Conservation (phyloP, 1,140 invertebrate species). For the Drosophila seguyi region DNA sequence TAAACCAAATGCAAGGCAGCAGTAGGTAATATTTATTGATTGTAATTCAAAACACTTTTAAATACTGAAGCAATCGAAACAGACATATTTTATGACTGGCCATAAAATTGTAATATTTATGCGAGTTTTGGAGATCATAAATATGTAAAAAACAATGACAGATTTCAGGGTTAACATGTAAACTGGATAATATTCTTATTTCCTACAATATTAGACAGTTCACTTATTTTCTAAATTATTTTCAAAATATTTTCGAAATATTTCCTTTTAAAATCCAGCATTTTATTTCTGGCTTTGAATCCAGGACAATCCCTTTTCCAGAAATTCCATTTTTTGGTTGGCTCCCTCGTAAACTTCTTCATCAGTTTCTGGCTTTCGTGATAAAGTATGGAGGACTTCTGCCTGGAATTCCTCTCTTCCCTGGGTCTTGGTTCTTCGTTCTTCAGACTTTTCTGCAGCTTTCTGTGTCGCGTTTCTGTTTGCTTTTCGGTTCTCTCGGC, state of each 20-base stretch:
- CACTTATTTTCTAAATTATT: too few relatives aligned
- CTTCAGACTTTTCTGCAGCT: constrained; percentile 11
- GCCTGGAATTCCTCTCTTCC: background rate
- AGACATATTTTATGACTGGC: constrained; percentile 9
- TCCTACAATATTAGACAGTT: too few relatives aligned
- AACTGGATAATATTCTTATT: background rate
- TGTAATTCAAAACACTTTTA: constrained; percentile 7
- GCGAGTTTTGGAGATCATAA: background rate
- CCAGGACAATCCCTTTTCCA: background rate
- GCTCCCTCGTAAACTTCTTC: background rate
- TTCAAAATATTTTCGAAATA: too few relatives aligned
- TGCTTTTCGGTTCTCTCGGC: constrained; percentile 8
- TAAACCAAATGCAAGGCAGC: background rate
- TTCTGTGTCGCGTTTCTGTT: constrained; percentile 19
- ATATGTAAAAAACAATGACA: background rate
- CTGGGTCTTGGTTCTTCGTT: background rate
- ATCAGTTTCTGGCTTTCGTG: background rate
- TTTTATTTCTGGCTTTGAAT: background rate
- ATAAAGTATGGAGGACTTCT: background rate
- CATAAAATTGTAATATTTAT: background rate
- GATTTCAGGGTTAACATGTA: background rate
- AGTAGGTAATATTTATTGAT: background rate
- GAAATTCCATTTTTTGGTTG: background rate
- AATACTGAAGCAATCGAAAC: background rate
- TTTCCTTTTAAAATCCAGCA: background rate